Conservation (phyloP, 92 coral and sea anemone species). For the Palythoa caribaeorum region DNA sequence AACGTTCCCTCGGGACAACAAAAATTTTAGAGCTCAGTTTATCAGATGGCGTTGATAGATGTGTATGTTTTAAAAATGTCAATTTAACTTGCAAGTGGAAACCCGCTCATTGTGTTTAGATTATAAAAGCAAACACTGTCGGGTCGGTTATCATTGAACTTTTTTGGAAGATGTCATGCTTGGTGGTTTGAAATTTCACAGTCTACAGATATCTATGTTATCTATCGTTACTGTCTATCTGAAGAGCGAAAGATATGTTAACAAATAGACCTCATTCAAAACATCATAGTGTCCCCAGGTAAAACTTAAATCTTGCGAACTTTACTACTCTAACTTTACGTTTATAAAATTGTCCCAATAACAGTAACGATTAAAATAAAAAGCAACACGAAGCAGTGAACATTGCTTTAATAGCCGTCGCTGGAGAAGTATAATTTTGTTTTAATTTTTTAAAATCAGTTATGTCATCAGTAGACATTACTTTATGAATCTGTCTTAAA, state of each 20-base stretch:
- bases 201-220: not conserved
- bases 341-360: not conserved
- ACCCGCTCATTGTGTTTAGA: too few species aligned
- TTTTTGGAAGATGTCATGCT: not conserved
- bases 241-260: not conserved
- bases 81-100: too few species aligned
- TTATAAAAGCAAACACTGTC: not conserved
- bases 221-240: not conserved
- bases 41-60: too few species aligned
- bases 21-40: not conserved
- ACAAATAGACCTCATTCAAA: not conserved
- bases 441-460: not conserved
- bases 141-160: not conserved
- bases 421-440: not conserved
- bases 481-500: not conserved
- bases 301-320: not conserved
- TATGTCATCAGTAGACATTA: not conserved
- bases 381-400: not conserved
- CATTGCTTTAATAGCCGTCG: not conserved
- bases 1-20: not conserved
- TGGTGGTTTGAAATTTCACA: not conserved
- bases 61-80: not conserved
- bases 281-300: not conserved
- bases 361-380: too few species aligned
- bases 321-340: not conserved